Evolutionary conservation across 1,140 invertebrate species (phyloP).

Genomic region (Monomorium pharaonis): DNA sequence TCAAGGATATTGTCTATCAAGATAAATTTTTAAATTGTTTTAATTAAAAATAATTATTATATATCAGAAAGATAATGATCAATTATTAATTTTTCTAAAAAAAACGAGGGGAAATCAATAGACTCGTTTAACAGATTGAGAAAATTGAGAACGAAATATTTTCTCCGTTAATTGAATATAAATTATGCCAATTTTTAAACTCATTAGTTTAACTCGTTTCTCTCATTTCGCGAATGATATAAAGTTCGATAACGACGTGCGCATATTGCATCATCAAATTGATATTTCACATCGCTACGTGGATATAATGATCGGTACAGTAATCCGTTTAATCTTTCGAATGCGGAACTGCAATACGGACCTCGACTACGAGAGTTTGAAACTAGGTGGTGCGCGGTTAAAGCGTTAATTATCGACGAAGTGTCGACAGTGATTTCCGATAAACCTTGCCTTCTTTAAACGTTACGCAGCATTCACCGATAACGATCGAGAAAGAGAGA

Average conservation of each 20-base stretch:
- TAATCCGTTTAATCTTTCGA: slow-evolving; percentile 29
- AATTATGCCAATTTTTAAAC: background rate
- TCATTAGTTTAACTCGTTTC: background rate
- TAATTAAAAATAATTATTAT: background rate
- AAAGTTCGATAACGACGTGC: background rate
- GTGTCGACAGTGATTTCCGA: slow-evolving; percentile 4
- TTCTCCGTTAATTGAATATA: background rate
- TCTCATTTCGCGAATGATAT: background rate
- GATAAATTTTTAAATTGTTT: background rate
- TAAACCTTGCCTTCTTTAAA: slow-evolving; percentile 25
- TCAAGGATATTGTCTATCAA: background rate
- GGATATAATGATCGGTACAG: slow-evolving; percentile 36
- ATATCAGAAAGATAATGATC: background rate
- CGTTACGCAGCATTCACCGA: background rate
- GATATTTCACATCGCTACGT: slow-evolving; percentile 15
- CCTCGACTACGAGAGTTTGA: slow-evolving; percentile 21
- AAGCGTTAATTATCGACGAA: slow-evolving; percentile 46
- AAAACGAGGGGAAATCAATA: background rate
- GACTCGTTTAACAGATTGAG: background rate
- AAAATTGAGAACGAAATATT: background rate
- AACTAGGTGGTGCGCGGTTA: slow-evolving; percentile 19
- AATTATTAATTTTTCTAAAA: background rate
- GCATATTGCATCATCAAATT: slow-evolving; percentile 4
- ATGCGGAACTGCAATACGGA: slow-evolving; percentile 30
- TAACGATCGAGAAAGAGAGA: slow-evolving; percentile 57